phyloP scores from a whole-genome alignment of 2,888 invertebrate species.

The Petrophora chlorosata region DNA sequence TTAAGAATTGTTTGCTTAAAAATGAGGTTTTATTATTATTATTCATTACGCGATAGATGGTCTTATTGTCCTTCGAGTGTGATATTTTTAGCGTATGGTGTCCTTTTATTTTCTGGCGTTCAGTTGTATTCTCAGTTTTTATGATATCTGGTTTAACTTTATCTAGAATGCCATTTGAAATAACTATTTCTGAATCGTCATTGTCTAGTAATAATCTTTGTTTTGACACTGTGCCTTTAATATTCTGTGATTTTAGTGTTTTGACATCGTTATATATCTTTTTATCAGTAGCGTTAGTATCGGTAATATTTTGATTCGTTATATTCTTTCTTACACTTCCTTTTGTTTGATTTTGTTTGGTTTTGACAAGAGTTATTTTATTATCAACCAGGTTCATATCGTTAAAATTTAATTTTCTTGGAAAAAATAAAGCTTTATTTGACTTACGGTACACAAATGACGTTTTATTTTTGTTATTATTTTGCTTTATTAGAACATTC shows the following conservation, averaged over 20 bases:
- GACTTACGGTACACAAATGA: not conserved
- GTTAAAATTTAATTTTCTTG: not conserved
- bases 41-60: not conserved
- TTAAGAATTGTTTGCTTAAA: not conserved
- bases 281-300: too few species aligned
- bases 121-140: not conserved
- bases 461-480: not conserved
- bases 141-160: too few species aligned
- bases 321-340: not conserved
- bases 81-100: too few species aligned
- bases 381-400: conserved; percentile 1
- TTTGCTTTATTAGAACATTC: not conserved
- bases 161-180: too few species aligned
- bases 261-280: too few species aligned
- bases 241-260: too few species aligned
- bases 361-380: conserved; percentile 1
- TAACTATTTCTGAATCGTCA: too few species aligned
- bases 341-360: not conserved
- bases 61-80: conserved; percentile 1
- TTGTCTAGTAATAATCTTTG: too few species aligned
- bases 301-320: not conserved
- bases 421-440: not conserved
- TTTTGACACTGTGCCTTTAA: too few species aligned
- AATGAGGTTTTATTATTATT: too few species aligned
- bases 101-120: not conserved